Evolutionary conservation across 1,140 invertebrate genomes (phyloP).

Genomic region (Popillia japonica): DNA sequence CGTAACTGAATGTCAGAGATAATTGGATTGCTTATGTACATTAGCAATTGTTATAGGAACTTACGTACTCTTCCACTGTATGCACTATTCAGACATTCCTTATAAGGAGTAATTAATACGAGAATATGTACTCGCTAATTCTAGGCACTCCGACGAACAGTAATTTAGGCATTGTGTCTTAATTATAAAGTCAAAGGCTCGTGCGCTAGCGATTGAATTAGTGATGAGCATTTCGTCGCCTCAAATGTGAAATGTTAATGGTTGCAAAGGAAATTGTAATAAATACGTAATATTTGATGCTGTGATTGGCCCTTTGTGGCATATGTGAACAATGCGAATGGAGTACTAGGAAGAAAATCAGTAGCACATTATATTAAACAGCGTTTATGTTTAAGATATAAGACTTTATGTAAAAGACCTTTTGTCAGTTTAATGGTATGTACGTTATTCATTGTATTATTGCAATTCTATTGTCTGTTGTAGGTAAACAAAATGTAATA

Average conservation of each 20-base stretch:
- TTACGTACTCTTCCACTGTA: background rate
- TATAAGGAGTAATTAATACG: conserved; percentile 24
- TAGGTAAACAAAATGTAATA: too few species aligned
- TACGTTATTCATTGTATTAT: too few species aligned
- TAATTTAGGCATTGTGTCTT: conserved; percentile 22
- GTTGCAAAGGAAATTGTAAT: background rate
- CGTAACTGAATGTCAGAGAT: conserved; percentile 37
- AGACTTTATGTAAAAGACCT: too few species aligned
- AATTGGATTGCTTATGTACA: conserved; percentile 46
- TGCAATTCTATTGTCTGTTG: too few species aligned
- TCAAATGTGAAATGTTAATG: conserved; percentile 6
- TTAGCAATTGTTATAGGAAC: conserved; percentile 23
- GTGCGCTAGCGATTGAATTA: background rate
- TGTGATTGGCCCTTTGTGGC: background rate
- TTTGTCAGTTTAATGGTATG: too few species aligned
- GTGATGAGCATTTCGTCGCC: background rate
- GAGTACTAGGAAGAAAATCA: background rate
- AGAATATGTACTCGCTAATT: conserved; percentile 26
- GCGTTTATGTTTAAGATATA: too few species aligned
- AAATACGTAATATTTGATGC: background rate
- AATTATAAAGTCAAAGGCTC: conserved; percentile 6
- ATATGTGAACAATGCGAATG: background rate
- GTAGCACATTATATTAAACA: too few species aligned
- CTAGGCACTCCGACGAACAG: background rate
- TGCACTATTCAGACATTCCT: background rate